These are phyloP conservation scores for Parnassius orleans DNA, from an alignment of 2,888 invertebrate species.

Conservation along the genomic window DNA sequence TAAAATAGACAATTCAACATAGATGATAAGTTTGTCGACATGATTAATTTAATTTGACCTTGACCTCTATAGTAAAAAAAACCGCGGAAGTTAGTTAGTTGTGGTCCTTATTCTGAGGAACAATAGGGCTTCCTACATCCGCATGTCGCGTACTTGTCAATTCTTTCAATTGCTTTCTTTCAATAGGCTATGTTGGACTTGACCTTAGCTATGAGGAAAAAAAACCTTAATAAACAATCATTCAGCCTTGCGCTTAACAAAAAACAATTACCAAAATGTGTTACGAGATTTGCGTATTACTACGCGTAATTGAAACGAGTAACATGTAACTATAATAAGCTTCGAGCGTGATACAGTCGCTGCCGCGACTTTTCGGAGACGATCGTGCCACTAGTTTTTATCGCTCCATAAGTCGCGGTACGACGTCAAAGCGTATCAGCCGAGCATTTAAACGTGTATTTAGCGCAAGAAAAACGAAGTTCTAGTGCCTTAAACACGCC, in stretches of 20 bases:
- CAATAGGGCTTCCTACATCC: slow-evolving; percentile 65
- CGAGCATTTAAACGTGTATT: too few species aligned
- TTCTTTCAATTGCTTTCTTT: slow-evolving; percentile 63
- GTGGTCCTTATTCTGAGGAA: slow-evolving; percentile 36
- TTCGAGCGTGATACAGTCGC: too few species aligned
- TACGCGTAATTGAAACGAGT: background rate
- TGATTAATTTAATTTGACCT: slow-evolving; percentile 40
- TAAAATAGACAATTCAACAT: slow-evolving; percentile 23
- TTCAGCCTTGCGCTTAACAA: slow-evolving; percentile 32
- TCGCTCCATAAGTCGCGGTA: too few species aligned
- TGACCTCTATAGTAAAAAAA: slow-evolving; percentile 48
- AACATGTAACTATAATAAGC: too few species aligned
- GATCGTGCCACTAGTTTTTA: too few species aligned
- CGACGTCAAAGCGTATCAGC: too few species aligned
- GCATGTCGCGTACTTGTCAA: slow-evolving; percentile 49
- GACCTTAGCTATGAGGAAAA: slow-evolving; percentile 30
- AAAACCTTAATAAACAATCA: slow-evolving; percentile 26
- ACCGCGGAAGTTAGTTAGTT: slow-evolving; percentile 48
- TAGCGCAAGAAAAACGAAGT: too few species aligned
- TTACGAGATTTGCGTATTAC: background rate
- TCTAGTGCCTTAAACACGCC: too few species aligned
- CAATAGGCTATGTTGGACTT: slow-evolving; percentile 23
- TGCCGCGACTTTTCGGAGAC: too few species aligned
- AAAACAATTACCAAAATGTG: slow-evolving; percentile 20
- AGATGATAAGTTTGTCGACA: slow-evolving; percentile 31